Base-by-base conservation (phyloP, 2,888 invertebrate genomes). In the Mythimna vitellina region DNA sequence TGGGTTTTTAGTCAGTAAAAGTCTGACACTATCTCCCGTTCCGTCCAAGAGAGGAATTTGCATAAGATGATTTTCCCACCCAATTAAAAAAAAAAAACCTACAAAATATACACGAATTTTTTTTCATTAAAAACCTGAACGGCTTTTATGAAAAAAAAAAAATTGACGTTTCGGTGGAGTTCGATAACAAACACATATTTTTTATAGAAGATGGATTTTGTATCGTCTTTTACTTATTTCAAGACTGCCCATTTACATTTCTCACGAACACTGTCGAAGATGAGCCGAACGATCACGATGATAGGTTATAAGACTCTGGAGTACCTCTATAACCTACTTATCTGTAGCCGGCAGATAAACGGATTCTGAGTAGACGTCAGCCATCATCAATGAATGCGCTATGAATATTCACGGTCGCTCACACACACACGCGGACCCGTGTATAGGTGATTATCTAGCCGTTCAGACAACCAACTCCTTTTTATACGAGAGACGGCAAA, bases 361-460 rank as follows among this genome's bases (percentile, higher is more conserved):
- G 70, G 51, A 72, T 80, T 62, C 82, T 74, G 69, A 85, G 78
- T 71, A 76, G 66, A 83, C 83, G 80, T 78, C 78, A 84, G 72
- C 74, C 80, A 71, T 79, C 84, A 86, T 83, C 84, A 88, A 86
- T 87, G 84, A 86, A 84, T 82, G 80, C 64, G 80, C 83, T 81
- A 86, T 88, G 86, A 88, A 88, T 85, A 89, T 87, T 87, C 82
- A 85, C 80, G 82, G 82, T 63, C 80, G 73, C 73, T 65, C 54
- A 86, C 85, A 64, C 79, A 73, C 76, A 71, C 79, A 73, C 56
- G 38, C 65, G 56, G 25, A 14, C 4, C 25, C 17, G 53, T n/a
- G n/a, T n/a, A 38, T 57, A 68, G 10, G 58, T 70, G 72, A 81
- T 81, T 76, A 81, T 73, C 60, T 70, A 80, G 22, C 56, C 49